Evolutionary conservation across 2,113 vertebrate species (phyloP).

Genomic region (Danionella cerebrum): DNA sequence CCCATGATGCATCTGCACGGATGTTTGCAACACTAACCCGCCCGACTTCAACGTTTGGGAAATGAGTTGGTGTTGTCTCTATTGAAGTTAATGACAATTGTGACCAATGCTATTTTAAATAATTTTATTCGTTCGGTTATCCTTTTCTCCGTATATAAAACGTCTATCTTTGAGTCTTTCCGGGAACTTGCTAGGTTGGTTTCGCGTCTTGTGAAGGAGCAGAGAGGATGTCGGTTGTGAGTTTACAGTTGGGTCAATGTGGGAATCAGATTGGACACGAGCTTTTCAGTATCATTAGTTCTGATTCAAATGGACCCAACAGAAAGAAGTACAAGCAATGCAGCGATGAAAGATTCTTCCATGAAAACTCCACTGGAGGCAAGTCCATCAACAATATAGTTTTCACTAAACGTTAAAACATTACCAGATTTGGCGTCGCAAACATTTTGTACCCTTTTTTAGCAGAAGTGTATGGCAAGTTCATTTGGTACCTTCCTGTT

Average conservation of each 20-base stretch:
- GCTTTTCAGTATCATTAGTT: conserved; percentile 70
- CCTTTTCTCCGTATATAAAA: too few relatives aligned
- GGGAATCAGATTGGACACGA: conserved; percentile 89
- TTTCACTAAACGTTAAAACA: background rate
- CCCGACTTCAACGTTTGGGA: background rate
- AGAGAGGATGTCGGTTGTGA: conserved; percentile 78
- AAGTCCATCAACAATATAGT: background rate
- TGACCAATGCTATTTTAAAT: too few relatives aligned
- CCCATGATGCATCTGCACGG: background rate
- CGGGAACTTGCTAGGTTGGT: too few relatives aligned
- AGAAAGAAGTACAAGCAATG: conserved; percentile 60
- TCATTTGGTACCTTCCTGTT: too few relatives aligned
- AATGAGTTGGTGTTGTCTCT: too few relatives aligned
- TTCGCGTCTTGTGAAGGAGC: too few relatives aligned
- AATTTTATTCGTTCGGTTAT: too few relatives aligned
- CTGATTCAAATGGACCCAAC: conserved; percentile 61
- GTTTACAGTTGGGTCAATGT: conserved; percentile 90
- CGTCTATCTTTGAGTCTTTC: too few relatives aligned
- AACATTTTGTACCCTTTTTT: too few relatives aligned
- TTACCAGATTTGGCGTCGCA: too few relatives aligned
- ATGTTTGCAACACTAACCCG: background rate
- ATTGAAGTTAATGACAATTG: too few relatives aligned
- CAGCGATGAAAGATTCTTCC: conserved; percentile 81
- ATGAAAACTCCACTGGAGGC: conserved; percentile 66
- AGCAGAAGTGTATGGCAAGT: too few relatives aligned